These are phyloP conservation scores for Rhinopomastus cyanomelas DNA, from an alignment of 2,113 vertebrate species.

Conservation along the genomic window DNA sequence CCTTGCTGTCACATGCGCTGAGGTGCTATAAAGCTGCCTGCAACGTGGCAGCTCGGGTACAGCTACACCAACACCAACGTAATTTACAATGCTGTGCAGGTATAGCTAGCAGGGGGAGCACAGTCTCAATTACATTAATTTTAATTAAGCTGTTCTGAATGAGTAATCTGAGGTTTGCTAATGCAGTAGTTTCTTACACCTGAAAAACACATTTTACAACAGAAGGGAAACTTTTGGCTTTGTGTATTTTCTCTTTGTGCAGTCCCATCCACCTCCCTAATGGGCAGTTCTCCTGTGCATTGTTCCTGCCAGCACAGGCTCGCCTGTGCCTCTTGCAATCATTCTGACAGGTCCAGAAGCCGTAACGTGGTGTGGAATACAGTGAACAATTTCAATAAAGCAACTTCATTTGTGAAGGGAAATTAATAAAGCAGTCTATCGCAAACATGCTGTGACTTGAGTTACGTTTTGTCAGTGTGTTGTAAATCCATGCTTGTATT, in stretches of 20 bases:
- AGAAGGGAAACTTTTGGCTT: conserved; percentile 20
- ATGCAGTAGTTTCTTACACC: not conserved
- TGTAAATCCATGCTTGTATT: not conserved
- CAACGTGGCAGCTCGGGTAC: not conserved
- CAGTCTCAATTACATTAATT: conserved; percentile 24
- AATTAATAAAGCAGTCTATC: conserved; percentile 50
- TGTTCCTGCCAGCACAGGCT: conserved; percentile 26
- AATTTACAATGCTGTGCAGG: not conserved
- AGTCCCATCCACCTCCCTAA: conserved; percentile 11
- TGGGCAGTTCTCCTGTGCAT: not conserved
- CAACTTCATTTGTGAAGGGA: conserved; percentile 50
- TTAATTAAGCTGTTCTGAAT: conserved; percentile 54
- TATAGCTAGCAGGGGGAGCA: conserved; percentile 5
- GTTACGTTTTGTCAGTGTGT: not conserved
- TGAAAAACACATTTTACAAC: not conserved
- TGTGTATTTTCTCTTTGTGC: not conserved
- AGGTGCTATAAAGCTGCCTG: not conserved
- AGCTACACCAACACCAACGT: not conserved
- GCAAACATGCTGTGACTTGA: conserved; percentile 3
- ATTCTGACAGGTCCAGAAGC: conserved; percentile 2
- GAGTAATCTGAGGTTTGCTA: conserved; percentile 14
- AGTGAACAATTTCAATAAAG: conserved; percentile 59
- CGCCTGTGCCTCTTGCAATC: not conserved
- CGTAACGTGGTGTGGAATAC: conserved; percentile 43
- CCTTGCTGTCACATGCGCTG: not conserved